Base-by-base conservation (phyloP, 1,140 invertebrate species). In the Helicoverpa zea region DNA sequence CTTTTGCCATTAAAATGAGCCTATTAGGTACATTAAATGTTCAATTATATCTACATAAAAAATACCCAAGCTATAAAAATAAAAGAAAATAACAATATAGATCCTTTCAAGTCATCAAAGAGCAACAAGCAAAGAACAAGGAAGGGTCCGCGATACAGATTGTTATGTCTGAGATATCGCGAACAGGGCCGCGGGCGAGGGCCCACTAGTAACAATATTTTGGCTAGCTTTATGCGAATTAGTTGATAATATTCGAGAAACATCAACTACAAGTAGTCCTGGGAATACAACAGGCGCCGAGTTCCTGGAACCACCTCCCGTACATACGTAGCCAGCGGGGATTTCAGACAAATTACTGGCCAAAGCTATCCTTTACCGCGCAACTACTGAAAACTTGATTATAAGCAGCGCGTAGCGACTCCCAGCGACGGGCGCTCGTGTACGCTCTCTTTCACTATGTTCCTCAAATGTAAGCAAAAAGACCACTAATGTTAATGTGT, bases 231-330 rank as follows among this genome's bases (percentile, higher is more conserved):
- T 77, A 66, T 52, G 75, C 47, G 49, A 64, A 66, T 77, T 77
- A 66, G 59, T 77, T 77, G 61, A 77, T 77, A 77, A 64, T 77
- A 66, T 54, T 63, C 49, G 59, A 18, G 75, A 35, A 77, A 77
- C 75, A 77, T 66, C 75, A 63, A 77, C 61, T 12, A 49, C 75
- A 54, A 77, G 61, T 54, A 64, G 49, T 77, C 74, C 61, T 54
- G 61, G 75, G 75, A 66, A 66, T 66, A 77, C 49, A 77, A 77
- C 59, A 64, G 75, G 54, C 59, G 58, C 43, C 7, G 58, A 59
- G 58, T 75, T 75, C 73, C 52, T 49, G 30, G 58, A 75, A 49
- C 35, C 35, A 14, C 73, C 66, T 52, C 49, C 51, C 58, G 35
- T 47, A 61, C 73, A n/a, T 73, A 43, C 58, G 70, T 73, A 75